Evolutionary conservation across 2,113 vertebrate species (phyloP).

Genomic region (Asarcornis scutulata): DNA sequence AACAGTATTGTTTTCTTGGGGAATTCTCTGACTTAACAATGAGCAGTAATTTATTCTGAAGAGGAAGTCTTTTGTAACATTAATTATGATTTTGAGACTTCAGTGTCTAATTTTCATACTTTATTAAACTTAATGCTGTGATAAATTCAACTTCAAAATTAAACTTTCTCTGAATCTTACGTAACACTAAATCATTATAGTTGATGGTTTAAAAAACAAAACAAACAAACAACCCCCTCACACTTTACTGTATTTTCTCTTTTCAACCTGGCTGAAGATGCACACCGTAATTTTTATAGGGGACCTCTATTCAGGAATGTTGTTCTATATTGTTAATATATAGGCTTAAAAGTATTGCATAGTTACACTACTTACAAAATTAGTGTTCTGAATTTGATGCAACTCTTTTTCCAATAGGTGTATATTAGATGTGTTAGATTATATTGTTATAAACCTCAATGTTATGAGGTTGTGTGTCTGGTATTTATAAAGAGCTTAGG

Average conservation of each 20-base stretch:
- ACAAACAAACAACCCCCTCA: background rate
- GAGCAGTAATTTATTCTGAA: background rate
- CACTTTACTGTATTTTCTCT: background rate
- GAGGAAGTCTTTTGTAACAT: background rate
- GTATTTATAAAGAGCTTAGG: background rate
- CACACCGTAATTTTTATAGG: background rate
- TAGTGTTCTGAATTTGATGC: background rate
- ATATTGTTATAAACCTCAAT: too few relatives aligned
- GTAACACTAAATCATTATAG: background rate
- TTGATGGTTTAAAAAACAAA: background rate
- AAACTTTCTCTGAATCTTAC: background rate
- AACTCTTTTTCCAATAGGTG: background rate
- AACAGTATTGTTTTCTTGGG: background rate
- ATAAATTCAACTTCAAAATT: background rate
- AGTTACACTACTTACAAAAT: background rate
- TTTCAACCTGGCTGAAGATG: background rate
- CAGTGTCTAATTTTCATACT: background rate
- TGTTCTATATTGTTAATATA: background rate
- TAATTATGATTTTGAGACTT: background rate
- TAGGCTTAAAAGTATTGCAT: background rate
- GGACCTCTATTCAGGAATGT: background rate
- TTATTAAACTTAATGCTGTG: background rate
- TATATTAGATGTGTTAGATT: background rate
- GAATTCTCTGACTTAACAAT: background rate
- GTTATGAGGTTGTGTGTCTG: rapidly evolving